Conservation (phyloP, 2,888 invertebrate genomes). For the Trisateles emortualis region DNA sequence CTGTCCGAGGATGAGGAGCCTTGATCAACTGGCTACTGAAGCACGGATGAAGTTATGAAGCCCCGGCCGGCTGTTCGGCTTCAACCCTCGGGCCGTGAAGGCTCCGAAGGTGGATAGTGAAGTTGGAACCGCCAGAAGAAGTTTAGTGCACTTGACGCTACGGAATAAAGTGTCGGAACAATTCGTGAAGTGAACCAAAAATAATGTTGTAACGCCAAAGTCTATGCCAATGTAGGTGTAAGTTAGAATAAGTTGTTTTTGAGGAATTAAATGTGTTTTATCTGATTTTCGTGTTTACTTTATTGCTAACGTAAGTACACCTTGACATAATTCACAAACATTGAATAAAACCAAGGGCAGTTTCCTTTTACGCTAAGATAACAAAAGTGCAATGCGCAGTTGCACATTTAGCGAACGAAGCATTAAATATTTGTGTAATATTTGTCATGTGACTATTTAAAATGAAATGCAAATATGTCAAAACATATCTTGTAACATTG, state of each 20-base stretch:
- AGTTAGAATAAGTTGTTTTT: conserved; percentile 54
- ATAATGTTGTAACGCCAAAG: conserved; percentile 59
- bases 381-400: conserved; percentile 2
- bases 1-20: conserved; percentile 83
- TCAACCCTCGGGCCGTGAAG: conserved; percentile 44
- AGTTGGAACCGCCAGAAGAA: conserved; percentile 49
- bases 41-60: conserved; percentile 72
- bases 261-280: conserved; percentile 47
- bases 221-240: conserved; percentile 57
- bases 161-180: conserved; percentile 49
- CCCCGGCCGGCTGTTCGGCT: conserved; percentile 61
- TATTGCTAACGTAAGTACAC: conserved; percentile 46
- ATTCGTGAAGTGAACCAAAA: conserved; percentile 66
- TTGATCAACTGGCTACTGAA: conserved; percentile 59
- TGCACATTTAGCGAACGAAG: background rate
- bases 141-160: conserved; percentile 43
- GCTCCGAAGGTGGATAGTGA: conserved; percentile 51
- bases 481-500: background rate
- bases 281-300: conserved; percentile 45
- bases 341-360: conserved; percentile 36
- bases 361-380: conserved; percentile 26
- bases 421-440: background rate
- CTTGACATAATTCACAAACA: conserved; percentile 42
- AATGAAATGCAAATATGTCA: too few relatives aligned
- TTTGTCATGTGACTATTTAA: too few relatives aligned